Evolutionary conservation across 2,113 vertebrate genomes (phyloP), one percentile per base, ranked within the genome.

Genomic region (Chloebia gouldiae): DNA sequence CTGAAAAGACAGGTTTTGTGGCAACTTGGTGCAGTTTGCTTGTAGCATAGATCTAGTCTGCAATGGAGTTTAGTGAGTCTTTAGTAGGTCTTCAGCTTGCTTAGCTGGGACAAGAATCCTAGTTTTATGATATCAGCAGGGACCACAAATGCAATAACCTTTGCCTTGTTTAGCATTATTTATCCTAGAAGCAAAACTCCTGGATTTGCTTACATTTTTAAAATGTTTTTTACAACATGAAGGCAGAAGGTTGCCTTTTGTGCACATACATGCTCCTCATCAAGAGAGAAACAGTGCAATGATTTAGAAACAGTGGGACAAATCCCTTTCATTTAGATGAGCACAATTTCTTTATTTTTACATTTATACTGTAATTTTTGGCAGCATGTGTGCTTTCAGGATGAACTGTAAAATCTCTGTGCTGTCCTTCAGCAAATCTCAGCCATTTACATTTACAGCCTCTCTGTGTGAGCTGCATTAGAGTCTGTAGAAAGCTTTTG

Each of bases 151-250:
- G 42, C 31, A 65, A 14, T 77, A 86, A 79, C 37, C 23, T 92
- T 92, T 92, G 30, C 65, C 72, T 93, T 91, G 77, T 75, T 86
- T 93, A 78, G 33, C 68, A 79, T 87, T 92, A 77, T 93, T 95
- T 93, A 72, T 68, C 9, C 76, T 56, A 68, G 49, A 66, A 86
- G 17, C 37, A 72, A 72, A 90, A 64, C 71, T 93, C 47, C 45
- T 88, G 56, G 21, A 47, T 93, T 86, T 90, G 85, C 85, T 96
- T 94, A 57, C 66, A 59, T 93, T 88, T 93, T 51, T 8, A 9
- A 77, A 77, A 86, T 70, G 51, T 93, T 24, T 90, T 28, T 56
- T 39, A 40, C 66, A 77, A 14, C 19, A 9, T 5, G 15, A 81
- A 92, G 61, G 13, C 49, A 78, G 49, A 84, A 90, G 23, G 42